phyloP scores from a whole-genome alignment of 2,113 vertebrate species.

The Phalacrocorax carbo region DNA sequence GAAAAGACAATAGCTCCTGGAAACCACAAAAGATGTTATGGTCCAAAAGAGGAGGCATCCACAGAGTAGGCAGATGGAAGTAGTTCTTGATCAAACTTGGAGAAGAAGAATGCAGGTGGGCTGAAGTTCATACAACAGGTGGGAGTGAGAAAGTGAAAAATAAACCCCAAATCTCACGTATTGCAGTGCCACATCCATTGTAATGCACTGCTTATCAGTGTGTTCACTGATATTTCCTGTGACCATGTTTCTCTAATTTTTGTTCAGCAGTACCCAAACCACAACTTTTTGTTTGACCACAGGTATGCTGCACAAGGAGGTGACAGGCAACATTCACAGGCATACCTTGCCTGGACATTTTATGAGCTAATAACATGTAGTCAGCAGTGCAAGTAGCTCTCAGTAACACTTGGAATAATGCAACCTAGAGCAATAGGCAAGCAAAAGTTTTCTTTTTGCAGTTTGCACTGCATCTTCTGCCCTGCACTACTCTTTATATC shows the following conservation, averaged over 20 bases:
- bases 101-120: not conserved
- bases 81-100: not conserved
- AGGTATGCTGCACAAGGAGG: not conserved
- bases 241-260: not conserved
- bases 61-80: not conserved
- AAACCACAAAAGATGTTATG: not conserved
- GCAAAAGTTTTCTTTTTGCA: not conserved
- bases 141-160: not conserved
- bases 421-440: not conserved
- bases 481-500: not conserved
- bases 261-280: not conserved
- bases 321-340: not conserved
- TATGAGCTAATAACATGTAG: not conserved
- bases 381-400: not conserved
- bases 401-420: not conserved
- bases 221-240: not conserved
- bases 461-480: not conserved
- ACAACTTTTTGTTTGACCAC: not conserved
- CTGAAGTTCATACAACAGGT: not conserved
- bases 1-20: not conserved
- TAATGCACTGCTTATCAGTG: not conserved
- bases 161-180: not conserved
- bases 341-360: not conserved
- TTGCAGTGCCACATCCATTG: not conserved
- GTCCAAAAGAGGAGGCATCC: not conserved